Evolutionary conservation across 2,888 invertebrate genomes (phyloP), one percentile per base, ranked within the genome.

Genomic region (Philonicus albiceps): DNA sequence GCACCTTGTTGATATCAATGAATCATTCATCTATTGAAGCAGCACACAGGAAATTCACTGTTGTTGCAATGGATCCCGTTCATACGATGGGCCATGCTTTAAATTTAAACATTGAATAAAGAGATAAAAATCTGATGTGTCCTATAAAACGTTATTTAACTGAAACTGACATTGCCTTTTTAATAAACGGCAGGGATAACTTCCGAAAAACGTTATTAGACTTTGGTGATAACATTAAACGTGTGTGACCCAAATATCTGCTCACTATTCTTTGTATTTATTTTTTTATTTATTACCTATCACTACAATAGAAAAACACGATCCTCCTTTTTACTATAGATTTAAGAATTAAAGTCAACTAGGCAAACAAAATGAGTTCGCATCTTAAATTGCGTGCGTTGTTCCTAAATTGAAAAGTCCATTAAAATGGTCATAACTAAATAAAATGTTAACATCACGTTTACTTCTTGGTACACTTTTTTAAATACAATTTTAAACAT

Each of bases 21-120:
- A 78, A 80, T 72, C 43, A 27, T 80, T 43, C 19, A 84, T 84
- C 34, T 27, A 73, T 72, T 85, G 43, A 13, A 43, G 73, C 31
- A 74, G 22, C 37, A 30, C 11, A 34, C 73, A 84, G 27, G 49
- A 49, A 49, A n/a, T 19, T n/a, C 64, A 64, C 64, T 64, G 64
- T 64, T 64, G 64, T 64, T 64, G 19, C 27, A 19, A n/a, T 55
- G 55, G 55, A 22, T 8, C 3, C 43, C 43, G 16, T n/a, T n/a
- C 43, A 49, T n/a, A 4, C 16, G n/a, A 16, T n/a, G 7, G 49
- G n/a, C 19, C 5, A 7, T 1, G 19, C n/a, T n/a, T 64, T 27
- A 64, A 64, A 19, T 64, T 64, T 64, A 64, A 64, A 64, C 27
- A 22, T 64, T 64, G 64, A 64, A 27, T 64, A 22, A 64, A 64